Evolutionary conservation across 92 coral and sea anemone species (phyloP).

Genomic region (Epizoanthus stellaris): DNA sequence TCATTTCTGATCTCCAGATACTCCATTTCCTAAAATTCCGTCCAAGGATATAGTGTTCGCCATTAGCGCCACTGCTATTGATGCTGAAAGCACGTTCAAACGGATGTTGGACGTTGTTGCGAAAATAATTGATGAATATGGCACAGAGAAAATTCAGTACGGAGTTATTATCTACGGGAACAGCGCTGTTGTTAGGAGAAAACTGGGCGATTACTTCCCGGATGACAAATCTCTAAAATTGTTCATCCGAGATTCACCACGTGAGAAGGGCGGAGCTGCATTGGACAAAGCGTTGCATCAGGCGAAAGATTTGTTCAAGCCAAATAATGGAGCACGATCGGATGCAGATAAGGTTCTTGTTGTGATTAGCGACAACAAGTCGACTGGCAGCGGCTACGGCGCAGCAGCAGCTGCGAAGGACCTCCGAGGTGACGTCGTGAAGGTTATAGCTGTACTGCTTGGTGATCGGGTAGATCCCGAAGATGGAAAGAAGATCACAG

Average conservation of each 20-base stretch:
- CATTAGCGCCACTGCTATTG: constrained; percentile 66
- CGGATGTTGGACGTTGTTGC: constrained; percentile 76
- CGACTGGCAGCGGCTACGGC: constrained; percentile 48
- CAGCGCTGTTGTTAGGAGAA: constrained; percentile 44
- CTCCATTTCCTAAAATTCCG: constrained; percentile 37
- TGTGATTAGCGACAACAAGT: constrained; percentile 79
- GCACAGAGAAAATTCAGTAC: constrained; percentile 77
- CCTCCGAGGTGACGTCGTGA: constrained; percentile 29
- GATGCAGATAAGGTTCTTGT: constrained; percentile 70
- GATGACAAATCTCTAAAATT: constrained; percentile 41
- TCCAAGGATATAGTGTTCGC: constrained; percentile 77
- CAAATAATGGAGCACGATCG: constrained; percentile 51
- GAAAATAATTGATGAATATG: constrained; percentile 78
- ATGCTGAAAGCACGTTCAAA: constrained; percentile 45
- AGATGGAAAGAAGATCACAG: constrained; percentile 33
- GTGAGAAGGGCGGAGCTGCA: constrained; percentile 59
- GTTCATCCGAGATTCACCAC: constrained; percentile 35
- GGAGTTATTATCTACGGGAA: constrained; percentile 71
- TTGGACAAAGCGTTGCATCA: constrained; percentile 66
- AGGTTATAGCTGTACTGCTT: constrained; percentile 46
- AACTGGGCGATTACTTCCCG: constrained; percentile 37
- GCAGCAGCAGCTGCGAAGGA: constrained; percentile 47
- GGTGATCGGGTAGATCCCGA: constrained; percentile 53
- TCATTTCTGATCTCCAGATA: neutral
- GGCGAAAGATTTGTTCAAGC: constrained; percentile 60